Evolutionary conservation across 2,113 vertebrate species (phyloP), one percentile per base, ranked within the genome.

Genomic region (Nothocercus julius): DNA sequence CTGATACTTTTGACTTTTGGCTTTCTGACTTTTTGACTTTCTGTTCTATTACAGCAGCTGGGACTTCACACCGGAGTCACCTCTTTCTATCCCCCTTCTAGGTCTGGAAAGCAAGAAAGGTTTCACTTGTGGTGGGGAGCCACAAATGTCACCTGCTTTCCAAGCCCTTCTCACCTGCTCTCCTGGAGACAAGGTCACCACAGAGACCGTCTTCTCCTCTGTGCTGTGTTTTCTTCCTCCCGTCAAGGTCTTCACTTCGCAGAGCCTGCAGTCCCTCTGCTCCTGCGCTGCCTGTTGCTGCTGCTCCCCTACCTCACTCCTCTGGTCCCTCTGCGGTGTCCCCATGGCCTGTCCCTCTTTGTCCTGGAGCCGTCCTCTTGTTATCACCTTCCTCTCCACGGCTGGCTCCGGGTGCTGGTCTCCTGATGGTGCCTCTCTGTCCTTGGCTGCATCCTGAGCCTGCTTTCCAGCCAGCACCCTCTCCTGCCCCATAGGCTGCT

Each of bases 241-340:
- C 75, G 93, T 94, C 73, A 93, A 80, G 76, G 95, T 96, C 89
- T 96, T 69, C 44, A 94, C 82, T 27, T 82, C 97, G 0, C 90
- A 70, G 20, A 85, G 81, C 8, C 72, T 82, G 24, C 94, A 92
- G 64, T 88, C 70, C 8, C 69, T 91, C 28, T 68, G 79, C 63
- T 95, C 96, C 1, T 2, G 87, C 0, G 78, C 70, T n/a, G 13
- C 27, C 45, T 1, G 28, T 9, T 25, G 85, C 63, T 68, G 87
- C 0, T 6, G 17, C 32, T 82, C 77, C 36, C 11, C 59, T 2
- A 1, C 11, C 66, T 90, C 92, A 62, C 87, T 95, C 64, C 22
- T 89, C 74, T 93, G 85, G 53, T 90, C 36, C 27, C 36, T 92
- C 10, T 0, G 42, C 58, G 81, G n/a, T 2, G 12, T 69, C 28